These are phyloP conservation scores for Bibio marci DNA, from an alignment of 2,888 invertebrate species.

Conservation along the genomic window DNA sequence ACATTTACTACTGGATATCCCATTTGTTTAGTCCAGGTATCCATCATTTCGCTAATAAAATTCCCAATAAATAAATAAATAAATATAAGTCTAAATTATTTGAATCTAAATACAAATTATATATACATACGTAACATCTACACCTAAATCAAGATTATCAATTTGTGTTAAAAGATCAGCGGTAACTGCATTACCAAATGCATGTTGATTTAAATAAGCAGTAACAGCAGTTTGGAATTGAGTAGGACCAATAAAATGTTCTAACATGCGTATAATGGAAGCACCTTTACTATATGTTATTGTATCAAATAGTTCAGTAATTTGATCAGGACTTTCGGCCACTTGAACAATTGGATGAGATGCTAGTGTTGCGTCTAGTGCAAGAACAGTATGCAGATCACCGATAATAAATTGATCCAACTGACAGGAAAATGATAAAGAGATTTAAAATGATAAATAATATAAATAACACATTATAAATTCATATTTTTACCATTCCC, in stretches of 20 bases:
- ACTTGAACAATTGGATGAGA: conserved; percentile 82
- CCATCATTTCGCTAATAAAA: conserved; percentile 45
- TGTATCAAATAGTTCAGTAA: conserved; percentile 76
- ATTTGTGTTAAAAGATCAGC: conserved; percentile 46
- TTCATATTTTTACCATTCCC: conserved; percentile 48
- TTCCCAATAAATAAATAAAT: conserved; percentile 4
- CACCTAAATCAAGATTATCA: conserved; percentile 35
- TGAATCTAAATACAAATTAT: too few relatives aligned
- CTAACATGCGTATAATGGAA: conserved; percentile 74
- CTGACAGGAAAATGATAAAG: background rate
- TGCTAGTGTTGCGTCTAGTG: conserved; percentile 57
- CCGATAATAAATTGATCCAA: conserved; percentile 56
- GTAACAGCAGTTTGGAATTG: conserved; percentile 56
- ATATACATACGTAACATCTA: conserved; percentile 31
- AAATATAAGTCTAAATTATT: conserved; percentile 5
- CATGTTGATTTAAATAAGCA: conserved; percentile 45
- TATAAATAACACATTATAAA: conserved; percentile 13
- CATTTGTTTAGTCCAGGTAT: conserved; percentile 81
- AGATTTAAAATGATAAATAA: background rate
- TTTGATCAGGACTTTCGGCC: conserved; percentile 74
- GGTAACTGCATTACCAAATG: conserved; percentile 61
- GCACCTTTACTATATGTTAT: conserved; percentile 92
- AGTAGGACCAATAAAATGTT: conserved; percentile 49
- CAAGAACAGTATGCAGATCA: conserved; percentile 55
- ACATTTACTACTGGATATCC: conserved; percentile 67